Base-by-base conservation (phyloP, 1,140 invertebrate genomes). In the Macrocentrus cingulum region DNA sequence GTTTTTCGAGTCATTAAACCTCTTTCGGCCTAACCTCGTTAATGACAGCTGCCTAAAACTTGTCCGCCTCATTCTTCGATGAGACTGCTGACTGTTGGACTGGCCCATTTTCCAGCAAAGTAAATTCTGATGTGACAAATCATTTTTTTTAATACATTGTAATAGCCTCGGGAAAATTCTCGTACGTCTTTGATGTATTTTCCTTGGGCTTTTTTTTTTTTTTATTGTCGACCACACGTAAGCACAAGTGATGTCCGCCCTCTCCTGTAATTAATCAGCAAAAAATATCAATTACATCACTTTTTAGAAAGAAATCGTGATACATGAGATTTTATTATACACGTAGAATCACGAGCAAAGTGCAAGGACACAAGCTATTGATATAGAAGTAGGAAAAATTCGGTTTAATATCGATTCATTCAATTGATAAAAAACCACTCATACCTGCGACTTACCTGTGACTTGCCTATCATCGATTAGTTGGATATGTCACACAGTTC, bases 1-100 rank as follows among this genome's bases (percentile, higher is more conserved):
- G 56, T 61, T 61, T 56, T 64, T 64, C 1, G 62, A 61, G 37
- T 59, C 56, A 32, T 61, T 55, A 22, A 32, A 52, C 8, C 55
- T 44, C 42, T 52, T 37, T 56, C 45, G 55, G 16, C 62, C 55
- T 9, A 63, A 53, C 19, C 48, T 20, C 25, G 41, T 37, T 13
- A 64, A 11, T 1, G 59, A 46, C 15, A 64, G 25, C 20, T 57
- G 25, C 22, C 32, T 56, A 8, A 61, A 36, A 44, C 59, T 61
- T 22, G 56, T 29, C 36, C 62, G 50, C 18, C 59, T 44, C 8
- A 50, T 13, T 9, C 48, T 59, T 29, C 50, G 46, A 13, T 48
- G 48, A 15, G 46, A 50, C 13, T 64, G 55, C 5, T 41, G 36
- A 54, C 62, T 64, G n/a, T 37, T 20, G 2, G 62, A 64, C 53